Base-by-base conservation (phyloP, 2,113 vertebrate genomes). In the Pollimyrus isidori region DNA sequence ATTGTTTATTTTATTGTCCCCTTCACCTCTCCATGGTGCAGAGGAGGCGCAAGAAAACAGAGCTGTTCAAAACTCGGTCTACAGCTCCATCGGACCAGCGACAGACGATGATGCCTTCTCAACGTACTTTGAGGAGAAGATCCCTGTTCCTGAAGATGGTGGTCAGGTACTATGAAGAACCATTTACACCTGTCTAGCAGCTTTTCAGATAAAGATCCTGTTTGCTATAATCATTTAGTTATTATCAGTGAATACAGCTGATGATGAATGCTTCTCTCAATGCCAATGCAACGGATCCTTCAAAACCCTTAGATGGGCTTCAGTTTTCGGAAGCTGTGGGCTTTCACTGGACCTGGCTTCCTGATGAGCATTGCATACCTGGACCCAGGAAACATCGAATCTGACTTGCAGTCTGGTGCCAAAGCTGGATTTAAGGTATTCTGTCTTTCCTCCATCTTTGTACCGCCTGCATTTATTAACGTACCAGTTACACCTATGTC, bases 321-420 rank as follows among this genome's bases (percentile, higher is more conserved):
- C 84, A 99, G 98, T 91, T 98, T 99, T 90, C 97, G 98, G 49
- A 99, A 99, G 92, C 97, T 99, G n/a, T 99, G 98, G 98, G 98
- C 98, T 1, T 99, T 99, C 93, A 99, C 98, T 0, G 98, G 98
- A 30, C 98, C 98, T 0, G 98, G 98, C 0, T 99, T 99, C 91
- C 96, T 99, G 89, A 99, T 99, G 98, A 99, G 98, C 95, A 99
- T 99, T 0, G 98, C 98, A n/a, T 99, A 99, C 91, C 92, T 99
- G 90, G 98, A 99, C 91, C 98, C 98, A 0, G 98, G 98, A n/a
- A 99, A 99, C 95, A 99, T 99, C 0, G 98, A 99, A 92, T 99
- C 98, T 0, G 98, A 99, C 91, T 94, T 99, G 23, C 98, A 99
- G 94, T 99, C 98, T 1, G 98, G 98, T 89, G 97, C 98, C 4